Conservation (phyloP, 2,888 invertebrate genomes). For the Cephus sareptanus region DNA sequence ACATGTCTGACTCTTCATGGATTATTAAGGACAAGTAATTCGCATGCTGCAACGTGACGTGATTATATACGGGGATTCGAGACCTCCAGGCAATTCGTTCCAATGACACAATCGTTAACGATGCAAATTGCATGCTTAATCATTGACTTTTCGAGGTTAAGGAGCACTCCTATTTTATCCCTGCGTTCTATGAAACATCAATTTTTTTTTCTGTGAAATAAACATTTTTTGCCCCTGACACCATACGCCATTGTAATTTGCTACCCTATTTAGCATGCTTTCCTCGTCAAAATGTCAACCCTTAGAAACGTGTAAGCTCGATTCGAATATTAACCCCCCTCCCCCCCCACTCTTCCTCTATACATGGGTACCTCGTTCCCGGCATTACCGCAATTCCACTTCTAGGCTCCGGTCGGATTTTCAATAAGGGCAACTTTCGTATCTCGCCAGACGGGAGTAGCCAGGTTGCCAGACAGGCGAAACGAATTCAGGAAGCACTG, state of each 20-base stretch:
- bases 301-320: neutral
- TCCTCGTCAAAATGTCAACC: neutral
- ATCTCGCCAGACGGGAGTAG: neutral
- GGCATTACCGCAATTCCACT: neutral
- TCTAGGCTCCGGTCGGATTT: neutral
- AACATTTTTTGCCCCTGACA: neutral
- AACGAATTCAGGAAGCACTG: neutral
- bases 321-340: neutral
- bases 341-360: neutral
- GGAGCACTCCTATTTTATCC: neutral
- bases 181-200: neutral
- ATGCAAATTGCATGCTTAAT: neutral
- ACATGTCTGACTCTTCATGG: neutral
- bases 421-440: neutral
- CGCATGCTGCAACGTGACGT: neutral
- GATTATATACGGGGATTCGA: neutral
- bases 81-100: neutral
- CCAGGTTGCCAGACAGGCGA: neutral
- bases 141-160: neutral
- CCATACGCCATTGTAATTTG: neutral
- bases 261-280: neutral
- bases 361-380: neutral
- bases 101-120: neutral
- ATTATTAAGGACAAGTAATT: neutral
- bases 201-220: neutral